Evolutionary conservation across 2,888 invertebrate genomes (phyloP), one percentile per base, ranked within the genome.

Genomic region (Drosophila colorata): DNA sequence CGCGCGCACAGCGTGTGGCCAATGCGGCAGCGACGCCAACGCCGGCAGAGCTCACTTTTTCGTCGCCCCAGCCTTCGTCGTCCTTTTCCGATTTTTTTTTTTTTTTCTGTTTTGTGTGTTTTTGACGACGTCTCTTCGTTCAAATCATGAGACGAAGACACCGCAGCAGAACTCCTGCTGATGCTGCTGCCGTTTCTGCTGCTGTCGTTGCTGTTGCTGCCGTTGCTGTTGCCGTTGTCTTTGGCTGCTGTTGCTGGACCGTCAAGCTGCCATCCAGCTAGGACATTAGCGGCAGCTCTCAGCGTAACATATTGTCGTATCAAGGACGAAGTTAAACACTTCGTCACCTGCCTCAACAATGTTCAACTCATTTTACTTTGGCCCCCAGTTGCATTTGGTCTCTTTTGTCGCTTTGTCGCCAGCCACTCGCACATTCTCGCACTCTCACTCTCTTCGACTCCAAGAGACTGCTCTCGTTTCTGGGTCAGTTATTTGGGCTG

Each of bases 301-400:
- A 69, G 66, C 64, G 64, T 75, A 81, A 80, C 88, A 87, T 87
- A 87, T 89, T 87, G 86, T 88, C 87, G 87, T 71, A 82, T 89
- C 89, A 87, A 87, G 88, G 89, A 80, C 88, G 87, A 89, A 85
- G 88, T 77, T 70, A 74, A 87, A 73, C 74, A 81, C 89, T 88
- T 84, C 81, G 79, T 71, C 77, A 70, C 69, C 74, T 78, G 69
- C 66, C 61, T 74, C 74, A 71, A 71, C 58, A 64, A 43, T 48
- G 41, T 55, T 48, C 56, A 18, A 57, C 61, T 55, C 46, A 51
- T 56, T 70, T 52, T 47, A 38, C 57, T 33, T 48, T 56, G 31
- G 16, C 33, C 16, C 48, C 40, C 8, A 2, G 11, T 14, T 46
- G 57, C 80, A 51, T 41, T 41, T 31, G 4, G n/a, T 20, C 52